Base-by-base conservation (phyloP, 2,888 invertebrate genomes). In the Nemapogon koenigi region DNA sequence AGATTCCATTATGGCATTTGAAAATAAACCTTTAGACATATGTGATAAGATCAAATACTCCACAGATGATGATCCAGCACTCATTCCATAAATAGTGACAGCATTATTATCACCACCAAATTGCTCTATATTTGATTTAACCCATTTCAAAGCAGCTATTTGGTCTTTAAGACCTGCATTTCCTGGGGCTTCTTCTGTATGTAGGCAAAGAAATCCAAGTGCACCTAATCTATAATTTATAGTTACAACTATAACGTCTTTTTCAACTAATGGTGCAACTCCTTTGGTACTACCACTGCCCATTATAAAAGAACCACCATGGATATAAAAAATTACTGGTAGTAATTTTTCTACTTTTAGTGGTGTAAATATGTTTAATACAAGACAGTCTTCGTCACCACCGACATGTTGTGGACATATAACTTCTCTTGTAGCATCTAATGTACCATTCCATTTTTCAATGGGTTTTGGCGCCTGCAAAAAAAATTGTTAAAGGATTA, bases 301-400 rank as follows among this genome's bases (percentile, higher is more conserved):
- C 18, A 33, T 33, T 8, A 33, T 19, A 19, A 19, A 33, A 19
- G 33, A 33, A 13, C 33, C 33, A 19, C 33, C 33, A 13, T 33
- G 33, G 11, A 33, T 19, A 11, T 19, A 33, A 4, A 33, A 18
- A 11, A 33, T 2, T 37, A 31, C 52, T 3, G 51, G 49, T n/a
- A 48, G 39, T 8, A 43, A 44, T 3, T 28, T 40, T 3, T 46
- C 37, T 1, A 41, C 25, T 13, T 26, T 41, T 1, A 43, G 35
- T 3, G 59, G 57, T 3, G 53, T 53, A 37, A 59, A 60, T 3
- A 60, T 46, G 38, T 60, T 60, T 4, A 53, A 18, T 3, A 57
- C 36, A 1, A 60, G 51, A 32, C 60, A 60, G 38, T 60, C 49
- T 44, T 60, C 59, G 6, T 57, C 48, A 2, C 57, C 60, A 22